phyloP scores from a whole-genome alignment of 2,888 invertebrate genomes.

The Amphipyra berbera region DNA sequence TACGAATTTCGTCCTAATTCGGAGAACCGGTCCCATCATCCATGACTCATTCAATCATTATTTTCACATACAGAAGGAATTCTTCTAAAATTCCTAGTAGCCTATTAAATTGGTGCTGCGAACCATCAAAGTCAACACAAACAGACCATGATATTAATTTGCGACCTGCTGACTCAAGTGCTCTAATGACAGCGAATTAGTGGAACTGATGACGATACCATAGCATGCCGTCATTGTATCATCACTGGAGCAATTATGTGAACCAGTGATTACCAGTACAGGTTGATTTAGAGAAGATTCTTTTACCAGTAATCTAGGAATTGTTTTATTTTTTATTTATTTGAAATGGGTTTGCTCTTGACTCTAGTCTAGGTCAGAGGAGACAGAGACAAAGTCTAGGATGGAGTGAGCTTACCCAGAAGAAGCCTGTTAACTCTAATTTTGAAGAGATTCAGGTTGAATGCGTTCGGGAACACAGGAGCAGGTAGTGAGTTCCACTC shows the following conservation, averaged over 20 bases:
- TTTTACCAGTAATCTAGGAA: constrained; percentile 21
- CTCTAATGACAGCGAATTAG: constrained; percentile 25
- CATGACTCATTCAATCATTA: constrained; percentile 17
- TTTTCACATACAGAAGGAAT: constrained; percentile 1
- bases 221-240: constrained; percentile 14
- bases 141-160: constrained; percentile 30
- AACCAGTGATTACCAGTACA: constrained; percentile 33
- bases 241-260: background rate
- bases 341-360: too few species aligned
- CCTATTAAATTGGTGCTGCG: background rate
- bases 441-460: too few species aligned
- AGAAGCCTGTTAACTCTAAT: too few species aligned
- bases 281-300: constrained; percentile 6
- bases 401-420: too few species aligned
- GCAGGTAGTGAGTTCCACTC: too few species aligned
- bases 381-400: too few species aligned
- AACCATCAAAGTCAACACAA: constrained; percentile 13
- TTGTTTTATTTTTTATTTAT: constrained; percentile 11
- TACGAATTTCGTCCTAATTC: too few species aligned
- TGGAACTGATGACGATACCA: constrained; percentile 13
- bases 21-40: background rate
- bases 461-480: too few species aligned
- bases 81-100: constrained; percentile 17
- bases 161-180: constrained; percentile 33
- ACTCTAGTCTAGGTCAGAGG: too few species aligned